Percentiles rank a stretch among this genome's conserved stretches.
These are phyloP conservation scores for Corythaixoides concolor DNA, from an alignment of 2,113 vertebrate species.

Conservation along the genomic window DNA sequence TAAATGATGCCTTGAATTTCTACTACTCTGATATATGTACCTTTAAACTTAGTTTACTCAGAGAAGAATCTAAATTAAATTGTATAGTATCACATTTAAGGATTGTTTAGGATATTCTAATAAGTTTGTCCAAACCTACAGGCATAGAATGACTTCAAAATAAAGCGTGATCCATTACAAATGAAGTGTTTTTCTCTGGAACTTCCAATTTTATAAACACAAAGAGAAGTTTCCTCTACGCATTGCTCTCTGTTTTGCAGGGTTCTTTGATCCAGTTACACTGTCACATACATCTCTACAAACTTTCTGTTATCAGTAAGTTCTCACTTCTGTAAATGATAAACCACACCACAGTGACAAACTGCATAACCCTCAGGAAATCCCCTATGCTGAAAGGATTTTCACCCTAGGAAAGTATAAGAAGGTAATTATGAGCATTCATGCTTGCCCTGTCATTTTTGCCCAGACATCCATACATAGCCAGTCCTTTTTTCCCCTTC, in stretches of 20 bases:
- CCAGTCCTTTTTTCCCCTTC: neutral
- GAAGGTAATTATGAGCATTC: neutral
- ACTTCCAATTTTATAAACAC: neutral
- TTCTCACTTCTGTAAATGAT: neutral
- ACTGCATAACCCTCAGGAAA: neutral
- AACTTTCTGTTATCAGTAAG: neutral
- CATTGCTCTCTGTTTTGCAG: neutral
- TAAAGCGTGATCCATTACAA: neutral
- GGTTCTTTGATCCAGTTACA: neutral
- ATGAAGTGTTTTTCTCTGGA: neutral
- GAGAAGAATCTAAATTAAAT: neutral
- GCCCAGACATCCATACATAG: neutral
- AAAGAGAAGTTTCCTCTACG: neutral
- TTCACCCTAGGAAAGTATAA: neutral
- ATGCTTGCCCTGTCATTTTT: neutral
- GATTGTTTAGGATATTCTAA: neutral
- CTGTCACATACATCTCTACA: neutral
- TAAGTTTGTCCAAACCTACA: neutral
- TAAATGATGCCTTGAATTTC: neutral
- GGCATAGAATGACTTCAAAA: neutral
- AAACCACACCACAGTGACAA: neutral
- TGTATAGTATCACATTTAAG: neutral
- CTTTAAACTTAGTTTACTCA: neutral
- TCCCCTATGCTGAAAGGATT: neutral
- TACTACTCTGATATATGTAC: neutral